Evolutionary conservation across 1,140 invertebrate genomes (phyloP).

Genomic region (Zaprionus kolodkinae): DNA sequence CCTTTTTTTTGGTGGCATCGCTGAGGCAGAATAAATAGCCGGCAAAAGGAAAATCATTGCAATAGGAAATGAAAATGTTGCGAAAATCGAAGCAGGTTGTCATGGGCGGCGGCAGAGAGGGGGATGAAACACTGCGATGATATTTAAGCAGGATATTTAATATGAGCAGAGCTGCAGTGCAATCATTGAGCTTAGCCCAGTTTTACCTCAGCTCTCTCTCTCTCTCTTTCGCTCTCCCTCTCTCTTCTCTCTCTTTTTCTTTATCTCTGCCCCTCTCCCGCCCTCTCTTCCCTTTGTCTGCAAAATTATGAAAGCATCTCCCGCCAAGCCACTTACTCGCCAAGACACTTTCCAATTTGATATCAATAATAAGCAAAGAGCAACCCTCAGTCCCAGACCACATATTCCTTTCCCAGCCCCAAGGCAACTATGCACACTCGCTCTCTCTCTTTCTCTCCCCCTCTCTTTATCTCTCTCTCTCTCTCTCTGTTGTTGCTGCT

Average conservation of each 20-base stretch:
- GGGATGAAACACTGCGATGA: slow-evolving; percentile 54
- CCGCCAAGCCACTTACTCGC: slow-evolving; percentile 27
- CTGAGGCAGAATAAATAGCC: slow-evolving; percentile 71
- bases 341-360: slow-evolving; percentile 53
- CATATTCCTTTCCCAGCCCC: slow-evolving; percentile 3
- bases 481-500: slow-evolving; percentile 22
- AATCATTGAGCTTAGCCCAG: not conserved
- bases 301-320: slow-evolving; percentile 23
- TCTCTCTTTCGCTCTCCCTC: slow-evolving; percentile 12
- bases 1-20: slow-evolving; percentile 10
- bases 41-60: slow-evolving; percentile 75
- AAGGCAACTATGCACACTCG: not conserved
- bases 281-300: not conserved
- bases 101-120: not conserved
- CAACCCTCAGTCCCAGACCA: slow-evolving; percentile 3
- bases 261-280: not conserved
- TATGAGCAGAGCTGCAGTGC: slow-evolving; percentile 51
- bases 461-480: not conserved
- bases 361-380: slow-evolving; percentile 46
- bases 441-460: not conserved
- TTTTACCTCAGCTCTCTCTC: slow-evolving; percentile 8
- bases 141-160: slow-evolving; percentile 83
- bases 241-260: not conserved
- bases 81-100: slow-evolving; percentile 23
- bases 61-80: slow-evolving; percentile 81